Evolutionary conservation across 2,113 vertebrate species (phyloP), one percentile per base, ranked within the genome.

Genomic region (Laterallus jamaicensis): DNA sequence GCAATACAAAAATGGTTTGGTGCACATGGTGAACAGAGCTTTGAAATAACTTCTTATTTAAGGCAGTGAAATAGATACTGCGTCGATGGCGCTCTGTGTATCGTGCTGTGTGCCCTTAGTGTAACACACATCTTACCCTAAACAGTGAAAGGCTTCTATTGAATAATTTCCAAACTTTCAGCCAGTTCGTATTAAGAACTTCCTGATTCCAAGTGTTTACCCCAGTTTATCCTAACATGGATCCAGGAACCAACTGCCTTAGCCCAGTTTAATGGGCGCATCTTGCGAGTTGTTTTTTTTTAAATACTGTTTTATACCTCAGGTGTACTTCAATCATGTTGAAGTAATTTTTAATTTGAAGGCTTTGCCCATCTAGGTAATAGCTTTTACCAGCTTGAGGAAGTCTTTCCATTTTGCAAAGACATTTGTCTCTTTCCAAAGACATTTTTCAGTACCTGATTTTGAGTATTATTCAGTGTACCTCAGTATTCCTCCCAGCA

Each of bases 241-340:
- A 87, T 83, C 70, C 64, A 73, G n/a, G 92, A 70, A 28, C 35
- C 56, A 82, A 4, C 20, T 73, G 40, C 56, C 56, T 86, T 86
- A 83, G 69, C 90, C 67, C 93, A 89, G 79, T 91, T 93, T 73
- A 88, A 91, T 94, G 94, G 94, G 92, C 78, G 66, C 3, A 7
- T 47, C 14, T 3, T 69, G 17, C 66, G 42, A 54, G 28, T 24
- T 71, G 18, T 17, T 69, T 93, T 79, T 90, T 90, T 78, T 68
- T 8, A 54, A 73, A 55, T 60, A 29, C 52, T 56, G 42, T 70
- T 96, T 95, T 84, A 58, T 95, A 13, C 60, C 64, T 94, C 77
- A 54, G 50, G 9, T 76, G n/a, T 28, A 47, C 44, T 93, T 89
- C 70, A 94, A 69, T 79, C 56, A 49, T 64, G 59, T 42, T 84